phyloP scores from a whole-genome alignment of 2,113 vertebrate species.

The Pedionomus torquatus region DNA sequence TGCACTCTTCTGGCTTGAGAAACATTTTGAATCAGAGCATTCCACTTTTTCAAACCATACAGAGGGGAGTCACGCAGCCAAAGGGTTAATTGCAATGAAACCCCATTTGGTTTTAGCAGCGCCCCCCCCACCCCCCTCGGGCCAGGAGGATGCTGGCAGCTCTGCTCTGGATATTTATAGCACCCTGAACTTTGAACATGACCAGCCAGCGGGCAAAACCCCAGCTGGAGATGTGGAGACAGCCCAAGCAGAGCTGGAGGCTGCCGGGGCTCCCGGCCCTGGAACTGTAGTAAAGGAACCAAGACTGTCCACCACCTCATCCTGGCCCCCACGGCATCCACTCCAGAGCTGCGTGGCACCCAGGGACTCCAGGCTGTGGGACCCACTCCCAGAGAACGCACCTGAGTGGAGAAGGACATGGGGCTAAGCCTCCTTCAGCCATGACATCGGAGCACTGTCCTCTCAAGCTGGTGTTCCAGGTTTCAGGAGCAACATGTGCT shows the following conservation, averaged over 20 bases:
- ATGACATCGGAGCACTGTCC: accelerated
- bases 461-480: background rate
- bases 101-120: background rate
- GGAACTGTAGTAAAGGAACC: background rate
- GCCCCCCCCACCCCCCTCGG: background rate
- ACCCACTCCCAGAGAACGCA: accelerated
- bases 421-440: background rate
- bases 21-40: background rate
- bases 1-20: slow-evolving; percentile 40
- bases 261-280: accelerated
- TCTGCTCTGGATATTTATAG: slow-evolving; percentile 50
- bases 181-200: slow-evolving; percentile 59
- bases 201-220: background rate
- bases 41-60: accelerated
- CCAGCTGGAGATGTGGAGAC: background rate
- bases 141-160: background rate
- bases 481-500: background rate
- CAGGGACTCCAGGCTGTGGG: background rate
- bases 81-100: slow-evolving; percentile 37
- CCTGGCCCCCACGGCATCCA: accelerated
- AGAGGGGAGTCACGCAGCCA: background rate
- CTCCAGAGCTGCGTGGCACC: background rate
- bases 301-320: accelerated
- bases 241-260: background rate
- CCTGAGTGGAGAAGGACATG: accelerated